Base-by-base conservation (phyloP, 2,888 invertebrate genomes). In the Physocephala rufipes region DNA sequence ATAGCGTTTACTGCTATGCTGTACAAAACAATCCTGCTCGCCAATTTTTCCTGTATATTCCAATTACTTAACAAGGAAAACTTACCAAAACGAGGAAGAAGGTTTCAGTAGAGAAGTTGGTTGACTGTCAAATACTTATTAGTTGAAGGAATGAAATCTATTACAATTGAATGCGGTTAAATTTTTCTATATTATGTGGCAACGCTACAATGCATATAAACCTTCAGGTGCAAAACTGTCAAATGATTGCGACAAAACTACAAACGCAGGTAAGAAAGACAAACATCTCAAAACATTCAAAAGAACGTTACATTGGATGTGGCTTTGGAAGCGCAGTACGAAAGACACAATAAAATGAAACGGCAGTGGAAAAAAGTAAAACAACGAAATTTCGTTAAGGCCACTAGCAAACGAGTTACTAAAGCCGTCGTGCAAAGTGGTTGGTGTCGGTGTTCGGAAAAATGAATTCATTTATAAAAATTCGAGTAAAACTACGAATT, bases 351-450 rank as follows among this genome's bases (percentile, higher is more conserved):
- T 13, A 51, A 66, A 69, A 26, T 30, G 45, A 24, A 72, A 69
- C 19, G 67, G 72, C 73, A 19, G 30, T 70, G 55, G 58, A 43
- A 47, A 59, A 58, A 74, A 72, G 74, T 73, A 74, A 74, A 72
- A 71, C 72, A 72, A 62, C 61, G 67, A 73, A 77, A 74, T 74
- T 74, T 70, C 73, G 67, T 67, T 51, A 62, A 71, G 70, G 74
- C 75, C 71, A 77, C 73, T 70, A 62, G 71, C 77, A 79, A 78
- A 78, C 78, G 78, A 79, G 79, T 79, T 77, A 75, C 78, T 78
- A 77, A 76, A 76, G 78, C 78, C 77, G 77, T 73, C 74, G 77
- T 76, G 77, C 75, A 72, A 74, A 74, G 77, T 71, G 70, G 51
- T 55, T 16, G 58, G 28, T 64, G 71, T 71, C 55, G 70, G 64